These are phyloP conservation scores for Nemurella pictetii DNA, from an alignment of 2,888 invertebrate genomes.

Conservation along the genomic window DNA sequence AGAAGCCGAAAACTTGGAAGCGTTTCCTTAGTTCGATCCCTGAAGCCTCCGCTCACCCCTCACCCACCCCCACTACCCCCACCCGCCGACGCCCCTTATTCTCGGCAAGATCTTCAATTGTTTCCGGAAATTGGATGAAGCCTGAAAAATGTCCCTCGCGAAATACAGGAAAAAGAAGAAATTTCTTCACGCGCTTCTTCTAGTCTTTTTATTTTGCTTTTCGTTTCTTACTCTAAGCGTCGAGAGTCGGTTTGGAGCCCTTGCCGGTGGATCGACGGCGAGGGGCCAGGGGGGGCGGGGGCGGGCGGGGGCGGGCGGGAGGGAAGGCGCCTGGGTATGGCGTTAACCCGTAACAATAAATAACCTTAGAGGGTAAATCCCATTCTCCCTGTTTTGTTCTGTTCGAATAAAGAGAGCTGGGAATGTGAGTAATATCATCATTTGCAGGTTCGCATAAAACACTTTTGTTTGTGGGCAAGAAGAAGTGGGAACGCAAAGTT, in stretches of 20 bases:
- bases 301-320: not conserved
- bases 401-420: slow-evolving; percentile 26
- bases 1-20: slow-evolving; percentile 28
- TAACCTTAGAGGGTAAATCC: slow-evolving; percentile 45
- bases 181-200: slow-evolving; percentile 33
- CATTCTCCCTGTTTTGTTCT: slow-evolving; percentile 30
- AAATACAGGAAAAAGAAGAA: slow-evolving; percentile 36
- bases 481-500: slow-evolving; percentile 12
- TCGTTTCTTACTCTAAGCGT: slow-evolving; percentile 20
- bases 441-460: slow-evolving; percentile 32
- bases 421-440: slow-evolving; percentile 35
- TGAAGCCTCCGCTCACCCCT: slow-evolving; percentile 7
- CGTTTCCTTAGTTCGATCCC: slow-evolving; percentile 36
- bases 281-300: not conserved
- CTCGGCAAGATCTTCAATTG: slow-evolving; percentile 48
- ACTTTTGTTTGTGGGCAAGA: slow-evolving; percentile 29
- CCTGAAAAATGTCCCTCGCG: slow-evolving; percentile 53
- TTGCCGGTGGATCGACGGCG: slow-evolving; percentile 3
- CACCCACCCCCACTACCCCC: not conserved
- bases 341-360: slow-evolving; percentile 49
- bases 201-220: slow-evolving; percentile 27
- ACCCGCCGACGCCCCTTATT: too few relatives aligned
- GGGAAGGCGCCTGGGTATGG: slow-evolving; percentile 40
- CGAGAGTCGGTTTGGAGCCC: slow-evolving; percentile 16
- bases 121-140: slow-evolving; percentile 58